A percentile compares a stretch with the other conserved stretches of the same genome.
phyloP scores from a whole-genome alignment of 1,140 invertebrate species.

The Zaprionus ornatus region DNA sequence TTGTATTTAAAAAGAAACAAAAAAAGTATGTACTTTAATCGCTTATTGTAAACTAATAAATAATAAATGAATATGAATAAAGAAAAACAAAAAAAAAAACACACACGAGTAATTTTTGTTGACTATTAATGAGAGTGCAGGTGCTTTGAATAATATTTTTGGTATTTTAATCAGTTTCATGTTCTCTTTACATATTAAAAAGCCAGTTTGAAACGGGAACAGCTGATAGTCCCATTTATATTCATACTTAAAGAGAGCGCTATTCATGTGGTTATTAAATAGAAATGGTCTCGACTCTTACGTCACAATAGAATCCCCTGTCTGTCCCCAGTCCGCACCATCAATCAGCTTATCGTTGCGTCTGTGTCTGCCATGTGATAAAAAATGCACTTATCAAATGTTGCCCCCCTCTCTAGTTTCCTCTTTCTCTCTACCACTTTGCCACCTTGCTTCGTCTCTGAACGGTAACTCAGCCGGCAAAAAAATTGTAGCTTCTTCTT shows the following conservation, averaged over 20 bases:
- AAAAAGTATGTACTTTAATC: conserved; percentile 72
- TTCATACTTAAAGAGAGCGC: neutral
- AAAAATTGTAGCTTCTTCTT: conserved; percentile 58
- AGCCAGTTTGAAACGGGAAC: conserved; percentile 36
- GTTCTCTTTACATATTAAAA: conserved; percentile 10
- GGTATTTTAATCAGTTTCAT: neutral
- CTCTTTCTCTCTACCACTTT: neutral
- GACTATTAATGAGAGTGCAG: neutral
- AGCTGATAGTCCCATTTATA: neutral
- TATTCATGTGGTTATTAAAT: conserved; percentile 16
- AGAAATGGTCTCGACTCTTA: conserved; percentile 21
- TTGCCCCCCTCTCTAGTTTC: neutral
- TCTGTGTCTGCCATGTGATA: conserved; percentile 29
- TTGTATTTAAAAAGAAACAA: conserved; percentile 62
- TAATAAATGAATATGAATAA: conserved; percentile 81
- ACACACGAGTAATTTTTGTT: neutral
- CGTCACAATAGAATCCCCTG: conserved; percentile 3
- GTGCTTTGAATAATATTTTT: too few species aligned
- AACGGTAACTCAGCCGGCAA: conserved; percentile 22
- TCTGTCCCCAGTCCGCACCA: conserved; percentile 1
- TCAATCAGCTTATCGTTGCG: conserved; percentile 38
- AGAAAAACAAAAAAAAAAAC: conserved; percentile 40
- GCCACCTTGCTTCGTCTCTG: neutral
- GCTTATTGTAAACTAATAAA: conserved; percentile 84
- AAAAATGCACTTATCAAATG: conserved; percentile 35